Base-by-base conservation (phyloP, 2,888 invertebrate genomes). In the Drosophila anomelani region DNA sequence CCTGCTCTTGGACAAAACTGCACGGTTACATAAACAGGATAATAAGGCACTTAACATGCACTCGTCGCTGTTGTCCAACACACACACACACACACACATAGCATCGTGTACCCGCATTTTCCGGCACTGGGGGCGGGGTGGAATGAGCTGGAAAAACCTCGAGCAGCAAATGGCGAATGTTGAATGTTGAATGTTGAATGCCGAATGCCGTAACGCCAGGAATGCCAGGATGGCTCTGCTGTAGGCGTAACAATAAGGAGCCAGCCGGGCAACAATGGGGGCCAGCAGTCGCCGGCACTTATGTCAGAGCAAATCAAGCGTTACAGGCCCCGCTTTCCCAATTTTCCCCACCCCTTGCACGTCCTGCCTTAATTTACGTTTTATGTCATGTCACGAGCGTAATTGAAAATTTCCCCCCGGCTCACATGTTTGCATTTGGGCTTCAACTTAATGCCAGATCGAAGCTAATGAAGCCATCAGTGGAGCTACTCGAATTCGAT, bases 11-110 rank as follows among this genome's bases (percentile, higher is more conserved):
- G 76, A 76, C 81, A 70, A 79, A 83, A 78, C 77, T 79, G 85
- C 85, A 83, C 81, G 76, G 79, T 82, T 82, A 88, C 86, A 88
- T 88, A 88, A 89, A 76, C 80, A 78, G 77, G 79, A 83, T 89
- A 88, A 88, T 88, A 89, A 89, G 89, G 88, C 85, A 89, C 88
- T 88, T 88, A 89, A 85, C 85, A 88, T 89, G 85, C 88, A 82
- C 81, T 83, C 75, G 74, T 76, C 70, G 76, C 47, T 79, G 78
- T 77, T 77, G 85, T 79, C 82, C 85, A 77, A 77, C 71, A 69
- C 75, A 83, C 75, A 67, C 58, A 69, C 59, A 46, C 57, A 77
- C 23, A 20, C 20, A 20, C 56, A 70, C 67, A 68, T 10, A 26
- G 15, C n/a, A n/a, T 29, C 26, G n/a, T 15, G 29, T 17, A 6